Percentiles rank a stretch among this genome's conserved stretches.
These are phyloP conservation scores for Wiebesia pumilae DNA, from an alignment of 1,140 invertebrate species.

Conservation along the genomic window DNA sequence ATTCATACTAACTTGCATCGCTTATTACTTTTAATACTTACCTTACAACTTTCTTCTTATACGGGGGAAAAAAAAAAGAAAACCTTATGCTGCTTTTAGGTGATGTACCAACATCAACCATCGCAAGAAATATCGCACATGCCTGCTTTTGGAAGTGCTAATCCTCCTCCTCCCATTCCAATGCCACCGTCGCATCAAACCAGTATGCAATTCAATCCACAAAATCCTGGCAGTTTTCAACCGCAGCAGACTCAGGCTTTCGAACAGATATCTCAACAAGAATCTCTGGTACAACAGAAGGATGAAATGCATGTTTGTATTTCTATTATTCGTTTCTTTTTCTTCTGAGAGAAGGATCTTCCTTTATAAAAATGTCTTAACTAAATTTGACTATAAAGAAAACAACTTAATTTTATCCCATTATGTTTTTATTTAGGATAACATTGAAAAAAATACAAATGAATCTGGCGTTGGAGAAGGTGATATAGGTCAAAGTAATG, in stretches of 20 bases:
- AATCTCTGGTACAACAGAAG: constrained; percentile 15
- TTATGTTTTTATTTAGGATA: not conserved
- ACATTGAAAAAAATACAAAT: constrained; percentile 4
- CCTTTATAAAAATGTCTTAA: too few relatives aligned
- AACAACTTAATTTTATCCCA: too few relatives aligned
- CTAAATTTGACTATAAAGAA: too few relatives aligned
- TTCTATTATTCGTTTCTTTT: not conserved
- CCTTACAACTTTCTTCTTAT: too few relatives aligned
- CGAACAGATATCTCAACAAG: constrained; percentile 52
- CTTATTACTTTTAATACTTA: too few relatives aligned
- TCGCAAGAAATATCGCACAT: constrained; percentile 71
- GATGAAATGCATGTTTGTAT: constrained; percentile 43
- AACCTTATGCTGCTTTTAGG: constrained; percentile 35
- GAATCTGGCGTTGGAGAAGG: constrained; percentile 30
- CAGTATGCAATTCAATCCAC: constrained; percentile 68
- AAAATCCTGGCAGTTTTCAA: constrained; percentile 61
- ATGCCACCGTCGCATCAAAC: constrained; percentile 72
- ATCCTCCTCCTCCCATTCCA: constrained; percentile 72
- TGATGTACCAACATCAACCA: constrained; percentile 70
- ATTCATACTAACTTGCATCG: not conserved
- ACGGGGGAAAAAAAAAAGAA: too few relatives aligned
- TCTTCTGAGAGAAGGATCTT: too few relatives aligned
- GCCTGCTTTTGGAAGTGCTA: constrained; percentile 71
- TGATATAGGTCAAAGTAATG: constrained; percentile 59
- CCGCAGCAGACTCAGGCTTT: constrained; percentile 57